phyloP scores from a whole-genome alignment of 2,888 invertebrate genomes.

The Conomelus anceps region DNA sequence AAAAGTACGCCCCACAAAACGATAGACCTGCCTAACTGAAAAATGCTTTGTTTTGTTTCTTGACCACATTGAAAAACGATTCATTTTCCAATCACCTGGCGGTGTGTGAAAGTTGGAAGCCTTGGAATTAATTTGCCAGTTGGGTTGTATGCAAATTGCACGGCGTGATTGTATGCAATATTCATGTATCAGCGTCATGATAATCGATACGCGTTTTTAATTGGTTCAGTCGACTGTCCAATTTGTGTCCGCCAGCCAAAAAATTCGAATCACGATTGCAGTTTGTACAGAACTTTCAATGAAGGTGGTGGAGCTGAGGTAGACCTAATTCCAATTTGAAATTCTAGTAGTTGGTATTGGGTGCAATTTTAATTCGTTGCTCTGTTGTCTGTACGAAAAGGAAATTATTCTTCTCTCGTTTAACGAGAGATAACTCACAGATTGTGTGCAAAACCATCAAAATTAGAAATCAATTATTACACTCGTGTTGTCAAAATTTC shows the following conservation, averaged over 20 bases:
- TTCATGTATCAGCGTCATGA: not conserved
- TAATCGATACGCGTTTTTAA: not conserved
- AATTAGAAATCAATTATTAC: not conserved
- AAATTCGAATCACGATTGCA: not conserved
- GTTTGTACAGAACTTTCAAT: not conserved
- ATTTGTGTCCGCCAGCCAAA: not conserved
- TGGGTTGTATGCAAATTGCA: not conserved
- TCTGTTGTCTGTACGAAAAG: not conserved
- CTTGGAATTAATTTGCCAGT: not conserved
- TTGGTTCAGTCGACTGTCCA: not conserved
- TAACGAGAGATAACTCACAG: not conserved
- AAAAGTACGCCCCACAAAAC: too few relatives aligned
- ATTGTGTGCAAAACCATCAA: not conserved
- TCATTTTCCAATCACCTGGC: not conserved
- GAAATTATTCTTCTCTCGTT: not conserved
- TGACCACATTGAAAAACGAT: not conserved
- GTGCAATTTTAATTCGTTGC: not conserved
- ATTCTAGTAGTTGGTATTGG: not conserved
- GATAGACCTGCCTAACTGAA: too few relatives aligned
- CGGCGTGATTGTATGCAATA: not conserved
- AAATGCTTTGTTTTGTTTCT: too few relatives aligned
- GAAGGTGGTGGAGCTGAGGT: not conserved
- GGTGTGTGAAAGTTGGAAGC: not conserved
- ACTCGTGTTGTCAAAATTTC: not conserved
- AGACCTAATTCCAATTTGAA: not conserved